Conservation (phyloP, 2,888 invertebrate genomes). For the Pteria penguin region DNA sequence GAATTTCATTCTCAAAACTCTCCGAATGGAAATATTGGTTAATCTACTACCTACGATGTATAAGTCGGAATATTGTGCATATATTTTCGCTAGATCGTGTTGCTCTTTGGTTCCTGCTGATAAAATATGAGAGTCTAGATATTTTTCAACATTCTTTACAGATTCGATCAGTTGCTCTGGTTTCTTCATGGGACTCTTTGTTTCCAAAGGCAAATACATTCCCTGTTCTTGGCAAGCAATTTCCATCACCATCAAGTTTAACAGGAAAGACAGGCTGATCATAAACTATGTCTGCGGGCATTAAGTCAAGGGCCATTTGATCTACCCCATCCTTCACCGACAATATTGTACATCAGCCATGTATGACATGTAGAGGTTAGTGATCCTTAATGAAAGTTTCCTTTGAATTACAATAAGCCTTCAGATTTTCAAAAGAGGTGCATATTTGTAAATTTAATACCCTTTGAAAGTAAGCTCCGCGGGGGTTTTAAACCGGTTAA, state of each 20-base stretch:
- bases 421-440: too few species aligned
- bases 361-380: background rate
- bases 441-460: too few species aligned
- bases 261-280: background rate
- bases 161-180: conserved; percentile 3
- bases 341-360: conserved; percentile 7
- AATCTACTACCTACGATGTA: too few species aligned
- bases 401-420: too few species aligned
- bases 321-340: conserved; percentile 1
- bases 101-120: background rate
- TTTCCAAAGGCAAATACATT: conserved; percentile 19
- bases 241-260: conserved; percentile 8
- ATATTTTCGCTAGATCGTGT: background rate
- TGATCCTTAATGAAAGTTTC: too few species aligned
- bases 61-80: conserved; percentile 16
- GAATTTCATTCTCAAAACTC: too few species aligned
- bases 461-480: too few species aligned
- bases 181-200: background rate
- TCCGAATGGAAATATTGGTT: too few species aligned
- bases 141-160: conserved; percentile 2
- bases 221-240: conserved; percentile 13
- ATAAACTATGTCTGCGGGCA: background rate
- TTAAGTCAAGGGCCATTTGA: conserved; percentile 19
- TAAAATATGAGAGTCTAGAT: background rate
- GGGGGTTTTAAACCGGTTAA: too few species aligned